phyloP scores from a whole-genome alignment of 1,140 invertebrate genomes.

The Nephila pilipes region DNA sequence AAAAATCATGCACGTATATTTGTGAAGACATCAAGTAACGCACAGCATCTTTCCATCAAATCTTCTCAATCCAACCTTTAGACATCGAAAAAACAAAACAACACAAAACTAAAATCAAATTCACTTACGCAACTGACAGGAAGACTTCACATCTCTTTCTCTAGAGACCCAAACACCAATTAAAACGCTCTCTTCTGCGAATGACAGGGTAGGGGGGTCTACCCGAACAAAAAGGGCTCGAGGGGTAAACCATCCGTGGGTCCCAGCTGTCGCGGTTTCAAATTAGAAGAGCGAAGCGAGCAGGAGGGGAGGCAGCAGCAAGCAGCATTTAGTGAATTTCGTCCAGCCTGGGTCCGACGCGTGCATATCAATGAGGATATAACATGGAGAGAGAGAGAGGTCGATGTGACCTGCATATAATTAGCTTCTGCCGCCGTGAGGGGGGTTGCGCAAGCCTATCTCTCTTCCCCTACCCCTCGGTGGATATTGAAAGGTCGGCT shows the following conservation, averaged over 20 bases:
- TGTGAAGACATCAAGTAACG: no score
- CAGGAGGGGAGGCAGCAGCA: neutral
- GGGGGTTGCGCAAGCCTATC: constrained; percentile 3
- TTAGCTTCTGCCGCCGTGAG: constrained; percentile 51
- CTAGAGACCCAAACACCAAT: neutral
- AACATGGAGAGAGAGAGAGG: constrained; percentile 37
- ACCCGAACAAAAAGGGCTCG: neutral
- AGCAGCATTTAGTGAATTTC: constrained; percentile 66
- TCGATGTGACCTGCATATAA: constrained; percentile 71
- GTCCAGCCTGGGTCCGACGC: constrained; percentile 57
- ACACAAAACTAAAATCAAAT: no score
- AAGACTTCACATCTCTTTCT: neutral
- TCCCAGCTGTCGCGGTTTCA: constrained; percentile 42
- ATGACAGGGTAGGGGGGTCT: neutral
- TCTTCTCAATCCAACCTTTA: no score
- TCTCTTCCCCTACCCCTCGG: no score
- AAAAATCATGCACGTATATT: no score
- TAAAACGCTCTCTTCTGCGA: neutral
- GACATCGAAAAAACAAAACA: no score
- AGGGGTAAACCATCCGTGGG: constrained; percentile 5
- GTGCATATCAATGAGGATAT: constrained; percentile 68
- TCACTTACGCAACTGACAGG: no score
- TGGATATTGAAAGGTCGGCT: constrained; percentile 50
- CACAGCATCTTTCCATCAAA: no score
- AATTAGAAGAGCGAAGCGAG: constrained; percentile 25